Percentiles rank a stretch among this genome's conserved stretches.
Evolutionary conservation across 2,113 vertebrate genomes (phyloP).

Genomic region (Ailuropoda melanoleuca): DNA sequence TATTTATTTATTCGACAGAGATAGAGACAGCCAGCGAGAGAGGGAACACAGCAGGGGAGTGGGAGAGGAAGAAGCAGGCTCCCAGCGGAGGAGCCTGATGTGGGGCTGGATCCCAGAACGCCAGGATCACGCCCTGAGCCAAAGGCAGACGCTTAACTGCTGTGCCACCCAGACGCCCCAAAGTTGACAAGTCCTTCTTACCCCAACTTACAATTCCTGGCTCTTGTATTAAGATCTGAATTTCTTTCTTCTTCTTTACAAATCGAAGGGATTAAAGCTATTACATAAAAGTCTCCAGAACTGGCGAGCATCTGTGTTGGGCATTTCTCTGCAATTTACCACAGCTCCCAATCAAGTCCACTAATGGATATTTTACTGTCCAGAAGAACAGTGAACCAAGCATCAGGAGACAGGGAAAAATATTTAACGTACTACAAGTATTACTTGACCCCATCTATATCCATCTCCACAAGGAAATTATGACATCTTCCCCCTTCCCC

Average conservation of each 20-base stretch:
- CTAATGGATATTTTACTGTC: neutral
- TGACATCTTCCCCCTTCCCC: rapidly evolving
- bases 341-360: neutral
- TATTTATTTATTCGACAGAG: too few species aligned
- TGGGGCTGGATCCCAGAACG: too few species aligned
- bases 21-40: too few species aligned
- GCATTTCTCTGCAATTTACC: neutral
- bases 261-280: neutral
- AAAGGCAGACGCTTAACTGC: too few species aligned
- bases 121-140: too few species aligned
- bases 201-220: neutral
- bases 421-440: neutral
- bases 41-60: too few species aligned
- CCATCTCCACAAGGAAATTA: neutral
- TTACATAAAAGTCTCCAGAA: neutral
- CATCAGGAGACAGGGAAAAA: rapidly evolving
- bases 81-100: too few species aligned
- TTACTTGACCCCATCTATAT: neutral
- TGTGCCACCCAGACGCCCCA: too few species aligned
- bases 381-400: neutral
- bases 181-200: neutral
- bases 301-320: neutral
- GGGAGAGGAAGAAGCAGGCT: too few species aligned
- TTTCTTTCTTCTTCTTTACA: neutral
- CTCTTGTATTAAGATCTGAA: neutral